These are phyloP conservation scores for Emydocephalus ijimae DNA, from an alignment of 2,113 vertebrate genomes.

Conservation along the genomic window DNA sequence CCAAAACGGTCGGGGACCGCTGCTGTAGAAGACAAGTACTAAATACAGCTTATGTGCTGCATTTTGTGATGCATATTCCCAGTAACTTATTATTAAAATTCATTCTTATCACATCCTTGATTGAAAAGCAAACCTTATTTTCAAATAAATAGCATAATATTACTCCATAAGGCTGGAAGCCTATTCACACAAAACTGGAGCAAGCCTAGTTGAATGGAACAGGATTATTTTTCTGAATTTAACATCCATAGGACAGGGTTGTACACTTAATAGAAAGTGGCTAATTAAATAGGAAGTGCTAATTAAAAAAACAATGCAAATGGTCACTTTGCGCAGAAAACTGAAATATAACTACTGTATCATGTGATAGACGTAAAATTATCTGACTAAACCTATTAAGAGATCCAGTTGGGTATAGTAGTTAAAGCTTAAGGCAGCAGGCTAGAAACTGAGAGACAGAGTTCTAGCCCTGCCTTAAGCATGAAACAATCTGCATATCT, in stretches of 20 bases:
- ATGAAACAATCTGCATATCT: neutral
- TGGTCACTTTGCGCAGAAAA: neutral
- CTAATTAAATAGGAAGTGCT: too few species aligned
- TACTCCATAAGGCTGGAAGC: neutral
- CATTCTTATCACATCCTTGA: neutral
- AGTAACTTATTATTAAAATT: neutral
- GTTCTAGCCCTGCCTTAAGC: neutral
- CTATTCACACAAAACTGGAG: neutral
- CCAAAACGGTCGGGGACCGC: neutral
- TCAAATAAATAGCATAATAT: neutral
- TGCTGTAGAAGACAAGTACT: neutral
- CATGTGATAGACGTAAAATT: neutral
- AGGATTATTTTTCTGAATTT: neutral
- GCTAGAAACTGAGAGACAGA: neutral
- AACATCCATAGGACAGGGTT: neutral
- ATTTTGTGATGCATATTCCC: neutral
- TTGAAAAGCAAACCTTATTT: neutral
- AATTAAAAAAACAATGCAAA: neutral
- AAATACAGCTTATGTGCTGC: neutral
- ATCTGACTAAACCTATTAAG: neutral
- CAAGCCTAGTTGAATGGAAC: neutral
- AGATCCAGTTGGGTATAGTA: neutral
- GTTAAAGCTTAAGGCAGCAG: neutral
- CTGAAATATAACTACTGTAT: neutral
- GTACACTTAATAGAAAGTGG: neutral